These are phyloP conservation scores for Phycodurus eques DNA, from an alignment of 2,113 vertebrate genomes.

Conservation along the genomic window DNA sequence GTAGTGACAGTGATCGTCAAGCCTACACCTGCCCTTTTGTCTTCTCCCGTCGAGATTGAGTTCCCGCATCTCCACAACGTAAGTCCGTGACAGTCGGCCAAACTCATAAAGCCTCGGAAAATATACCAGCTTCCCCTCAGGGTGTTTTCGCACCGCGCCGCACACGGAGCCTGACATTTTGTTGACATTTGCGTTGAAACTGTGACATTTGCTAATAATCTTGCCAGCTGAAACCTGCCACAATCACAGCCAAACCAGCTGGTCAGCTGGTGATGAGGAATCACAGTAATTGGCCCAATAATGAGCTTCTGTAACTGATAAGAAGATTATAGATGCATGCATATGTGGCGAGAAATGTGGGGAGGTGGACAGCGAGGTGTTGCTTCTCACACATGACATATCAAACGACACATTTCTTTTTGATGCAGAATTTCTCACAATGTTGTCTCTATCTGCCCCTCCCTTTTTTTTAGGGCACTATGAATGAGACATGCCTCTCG, in stretches of 20 bases:
- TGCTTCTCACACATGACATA: slow-evolving; percentile 47
- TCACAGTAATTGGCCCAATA: slow-evolving; percentile 19
- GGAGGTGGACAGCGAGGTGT: slow-evolving; percentile 50
- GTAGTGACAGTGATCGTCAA: slow-evolving; percentile 92
- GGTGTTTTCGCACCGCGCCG: slow-evolving; percentile 42
- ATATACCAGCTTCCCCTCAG: slow-evolving; percentile 17
- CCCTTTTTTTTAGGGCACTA: slow-evolving; percentile 79
- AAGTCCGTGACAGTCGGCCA: slow-evolving; percentile 66
- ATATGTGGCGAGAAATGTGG: slow-evolving; percentile 18
- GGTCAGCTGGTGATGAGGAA: slow-evolving; percentile 23
- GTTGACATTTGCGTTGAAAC: slow-evolving; percentile 63
- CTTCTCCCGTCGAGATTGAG: slow-evolving; percentile 88
- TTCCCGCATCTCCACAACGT: slow-evolving; percentile 95
- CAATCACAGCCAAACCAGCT: slow-evolving; percentile 35
- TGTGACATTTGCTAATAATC: slow-evolving; percentile 45
- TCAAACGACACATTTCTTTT: slow-evolving; percentile 28
- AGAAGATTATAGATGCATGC: slow-evolving; percentile 39
- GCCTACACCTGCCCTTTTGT: slow-evolving; percentile 80
- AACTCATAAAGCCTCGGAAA: slow-evolving; percentile 34
- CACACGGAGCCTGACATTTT: slow-evolving; percentile 61
- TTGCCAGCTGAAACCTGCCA: slow-evolving; percentile 26
- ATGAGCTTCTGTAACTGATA: slow-evolving; percentile 32
- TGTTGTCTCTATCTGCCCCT: slow-evolving; percentile 43
- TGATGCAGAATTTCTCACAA: slow-evolving; percentile 40
- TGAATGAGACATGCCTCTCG: slow-evolving; percentile 95